A percentile compares a stretch with the other conserved stretches of the same genome.
These are phyloP conservation scores for Lamellibrachia satsuma DNA, from an alignment of 2,888 invertebrate genomes.

Conservation along the genomic window DNA sequence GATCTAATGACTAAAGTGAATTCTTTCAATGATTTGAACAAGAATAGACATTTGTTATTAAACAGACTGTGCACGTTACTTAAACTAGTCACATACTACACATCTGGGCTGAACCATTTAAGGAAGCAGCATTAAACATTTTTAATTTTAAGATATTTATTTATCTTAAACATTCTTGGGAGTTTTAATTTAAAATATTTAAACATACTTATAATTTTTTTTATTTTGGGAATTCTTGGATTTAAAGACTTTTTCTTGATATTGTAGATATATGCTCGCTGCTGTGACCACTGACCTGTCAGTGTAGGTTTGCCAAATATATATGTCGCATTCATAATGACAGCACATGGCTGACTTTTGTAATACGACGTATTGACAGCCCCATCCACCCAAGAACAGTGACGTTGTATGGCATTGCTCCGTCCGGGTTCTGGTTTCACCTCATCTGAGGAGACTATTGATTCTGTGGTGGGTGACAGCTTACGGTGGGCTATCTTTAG, in stretches of 20 bases:
- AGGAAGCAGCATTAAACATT: too few species aligned
- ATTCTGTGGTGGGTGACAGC: conserved; percentile 9
- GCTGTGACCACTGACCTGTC: background rate
- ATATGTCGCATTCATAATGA: background rate
- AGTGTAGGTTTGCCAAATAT: background rate
- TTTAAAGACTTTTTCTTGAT: background rate
- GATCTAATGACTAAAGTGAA: too few species aligned
- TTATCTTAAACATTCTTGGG: too few species aligned
- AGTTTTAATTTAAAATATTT: too few species aligned
- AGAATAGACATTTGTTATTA: too few species aligned
- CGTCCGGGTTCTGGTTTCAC: background rate
- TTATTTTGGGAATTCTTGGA: background rate
- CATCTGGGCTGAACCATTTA: too few species aligned
- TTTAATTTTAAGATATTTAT: too few species aligned
- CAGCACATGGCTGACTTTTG: background rate
- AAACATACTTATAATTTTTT: too few species aligned
- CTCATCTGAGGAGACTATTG: conserved; percentile 13
- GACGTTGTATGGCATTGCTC: background rate
- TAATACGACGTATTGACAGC: background rate
- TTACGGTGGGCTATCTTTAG: background rate
- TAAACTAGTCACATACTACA: too few species aligned
- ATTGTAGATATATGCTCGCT: background rate
- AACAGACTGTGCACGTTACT: too few species aligned
- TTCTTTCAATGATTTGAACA: too few species aligned
- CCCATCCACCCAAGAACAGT: background rate